These are phyloP conservation scores for Drosophila cognata DNA, from an alignment of 2,888 invertebrate species.

Conservation along the genomic window DNA sequence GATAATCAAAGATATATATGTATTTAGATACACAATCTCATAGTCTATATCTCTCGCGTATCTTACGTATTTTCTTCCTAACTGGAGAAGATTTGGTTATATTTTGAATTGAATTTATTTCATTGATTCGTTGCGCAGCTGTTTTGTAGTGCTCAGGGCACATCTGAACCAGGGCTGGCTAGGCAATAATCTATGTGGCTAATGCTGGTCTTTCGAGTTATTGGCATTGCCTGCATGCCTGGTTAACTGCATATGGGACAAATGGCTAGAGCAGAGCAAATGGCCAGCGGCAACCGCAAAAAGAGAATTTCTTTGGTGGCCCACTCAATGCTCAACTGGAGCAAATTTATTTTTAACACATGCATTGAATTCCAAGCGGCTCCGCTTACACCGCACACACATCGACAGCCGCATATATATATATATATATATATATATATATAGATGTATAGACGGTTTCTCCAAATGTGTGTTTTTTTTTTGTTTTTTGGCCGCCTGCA, in stretches of 20 bases:
- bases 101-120: neutral
- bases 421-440: conserved; percentile 1
- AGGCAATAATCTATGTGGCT: neutral
- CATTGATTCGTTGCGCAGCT: conserved; percentile 14
- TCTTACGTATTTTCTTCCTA: neutral
- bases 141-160: neutral
- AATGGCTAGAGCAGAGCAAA: neutral
- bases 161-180: conserved; percentile 27
- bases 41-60: neutral
- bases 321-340: conserved; percentile 68
- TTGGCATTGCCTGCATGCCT: conserved; percentile 35
- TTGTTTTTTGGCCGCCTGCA: conserved; percentile 35
- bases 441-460: conserved; percentile 38
- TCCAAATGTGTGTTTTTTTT: conserved; percentile 55
- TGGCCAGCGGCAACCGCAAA: neutral
- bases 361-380: conserved; percentile 81
- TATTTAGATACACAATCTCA: neutral
- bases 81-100: conserved; percentile 23
- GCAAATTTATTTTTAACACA: conserved; percentile 77
- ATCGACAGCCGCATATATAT: conserved; percentile 5
- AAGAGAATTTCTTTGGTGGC: conserved; percentile 33
- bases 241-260: conserved; percentile 49
- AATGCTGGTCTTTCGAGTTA: neutral
- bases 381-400: conserved; percentile 67
- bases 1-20: neutral